Percentiles rank a stretch among this genome's conserved stretches.
Evolutionary conservation across 1,140 invertebrate genomes (phyloP).

Genomic region (Drosophila ananassae): DNA sequence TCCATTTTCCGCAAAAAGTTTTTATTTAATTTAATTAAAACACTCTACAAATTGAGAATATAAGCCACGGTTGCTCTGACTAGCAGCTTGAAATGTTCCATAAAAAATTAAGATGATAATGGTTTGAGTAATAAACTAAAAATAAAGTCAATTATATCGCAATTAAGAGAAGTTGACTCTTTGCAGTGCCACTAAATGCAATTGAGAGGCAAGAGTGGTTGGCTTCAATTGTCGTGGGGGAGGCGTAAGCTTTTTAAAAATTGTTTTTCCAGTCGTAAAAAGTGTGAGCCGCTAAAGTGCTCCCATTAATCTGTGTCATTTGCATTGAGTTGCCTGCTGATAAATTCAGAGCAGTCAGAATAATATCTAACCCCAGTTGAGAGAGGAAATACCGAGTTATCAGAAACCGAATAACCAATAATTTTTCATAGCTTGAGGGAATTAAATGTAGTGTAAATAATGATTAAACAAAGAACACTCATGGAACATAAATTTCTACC

Average conservation of each 20-base stretch:
- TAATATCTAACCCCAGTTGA: constrained; percentile 39
- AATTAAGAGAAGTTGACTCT: constrained; percentile 59
- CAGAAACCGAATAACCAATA: constrained; percentile 13
- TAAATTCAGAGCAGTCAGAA: constrained; percentile 22
- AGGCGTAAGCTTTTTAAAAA: constrained; percentile 5
- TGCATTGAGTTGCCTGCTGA: constrained; percentile 13
- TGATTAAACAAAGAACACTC: constrained; percentile 36
- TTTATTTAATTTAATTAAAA: constrained; percentile 74
- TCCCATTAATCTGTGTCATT: constrained; percentile 15
- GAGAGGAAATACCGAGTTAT: constrained; percentile 23
- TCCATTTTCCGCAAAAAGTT: constrained; percentile 64
- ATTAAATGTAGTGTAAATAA: background rate
- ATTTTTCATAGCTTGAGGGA: background rate
- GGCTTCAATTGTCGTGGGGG: constrained; percentile 29
- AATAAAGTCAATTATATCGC: constrained; percentile 68
- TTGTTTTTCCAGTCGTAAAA: constrained; percentile 5
- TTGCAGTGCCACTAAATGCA: constrained; percentile 40
- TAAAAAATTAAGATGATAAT: constrained; percentile 34
- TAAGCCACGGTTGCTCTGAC: constrained; percentile 21
- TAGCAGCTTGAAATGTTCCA: background rate
- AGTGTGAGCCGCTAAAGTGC: constrained; percentile 8
- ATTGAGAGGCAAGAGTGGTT: constrained; percentile 18
- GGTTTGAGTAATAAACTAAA: constrained; percentile 28
- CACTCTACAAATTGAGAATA: constrained; percentile 41
- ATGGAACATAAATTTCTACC: constrained; percentile 31